These are phyloP conservation scores for Anolis sagrei DNA, from an alignment of 2,113 vertebrate genomes.

Conservation along the genomic window DNA sequence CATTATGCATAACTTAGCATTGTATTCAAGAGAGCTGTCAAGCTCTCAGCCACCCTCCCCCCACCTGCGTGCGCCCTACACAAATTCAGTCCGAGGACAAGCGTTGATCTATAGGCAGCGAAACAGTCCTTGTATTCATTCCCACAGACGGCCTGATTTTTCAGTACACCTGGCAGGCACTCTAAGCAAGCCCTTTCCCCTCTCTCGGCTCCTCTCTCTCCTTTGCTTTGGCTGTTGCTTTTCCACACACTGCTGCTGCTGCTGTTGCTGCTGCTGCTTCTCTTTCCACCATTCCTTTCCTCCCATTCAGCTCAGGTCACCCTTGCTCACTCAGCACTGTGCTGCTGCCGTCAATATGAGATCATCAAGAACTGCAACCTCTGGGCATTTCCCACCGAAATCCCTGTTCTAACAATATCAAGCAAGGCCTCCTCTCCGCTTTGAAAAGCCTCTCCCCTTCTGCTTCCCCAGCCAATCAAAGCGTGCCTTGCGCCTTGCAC, in stretches of 20 bases:
- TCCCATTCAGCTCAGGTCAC: conserved; percentile 57
- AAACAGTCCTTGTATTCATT: conserved; percentile 75
- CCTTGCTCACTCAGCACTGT: conserved; percentile 48
- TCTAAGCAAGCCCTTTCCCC: conserved; percentile 65
- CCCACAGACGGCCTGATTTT: conserved; percentile 77
- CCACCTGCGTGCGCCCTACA: neutral
- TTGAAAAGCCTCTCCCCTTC: conserved; percentile 69
- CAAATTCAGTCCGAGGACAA: conserved; percentile 28
- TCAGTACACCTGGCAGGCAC: conserved; percentile 62
- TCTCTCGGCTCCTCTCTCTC: conserved; percentile 42
- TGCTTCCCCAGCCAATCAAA: conserved; percentile 75
- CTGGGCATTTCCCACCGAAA: conserved; percentile 82
- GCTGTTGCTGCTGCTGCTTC: conserved; percentile 42
- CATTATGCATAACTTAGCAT: conserved; percentile 67
- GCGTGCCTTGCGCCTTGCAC: conserved; percentile 61
- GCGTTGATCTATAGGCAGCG: conserved; percentile 67
- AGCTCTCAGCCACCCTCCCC: conserved; percentile 11
- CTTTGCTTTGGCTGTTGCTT: conserved; percentile 56
- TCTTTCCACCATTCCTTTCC: conserved; percentile 51
- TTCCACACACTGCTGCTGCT: conserved; percentile 13
- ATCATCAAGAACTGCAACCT: conserved; percentile 84
- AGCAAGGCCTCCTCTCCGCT: conserved; percentile 73
- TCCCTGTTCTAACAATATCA: conserved; percentile 74
- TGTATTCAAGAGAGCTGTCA: conserved; percentile 54
- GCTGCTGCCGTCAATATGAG: conserved; percentile 75